Conservation (phyloP, 2,888 invertebrate species). For the Eucera pruinosa region DNA sequence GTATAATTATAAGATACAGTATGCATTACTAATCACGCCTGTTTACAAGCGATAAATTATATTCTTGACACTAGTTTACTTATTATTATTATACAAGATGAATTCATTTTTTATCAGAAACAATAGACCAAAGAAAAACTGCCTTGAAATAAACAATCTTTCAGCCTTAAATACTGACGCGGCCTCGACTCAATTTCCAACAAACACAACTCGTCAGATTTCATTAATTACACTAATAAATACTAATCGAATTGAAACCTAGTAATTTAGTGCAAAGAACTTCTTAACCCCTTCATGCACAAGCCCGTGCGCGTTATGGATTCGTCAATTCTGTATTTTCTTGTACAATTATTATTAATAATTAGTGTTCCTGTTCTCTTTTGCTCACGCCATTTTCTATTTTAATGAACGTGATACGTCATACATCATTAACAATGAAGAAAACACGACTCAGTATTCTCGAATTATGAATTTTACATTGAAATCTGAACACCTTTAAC, state of each 20-base stretch:
- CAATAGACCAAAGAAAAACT: constrained; percentile 15
- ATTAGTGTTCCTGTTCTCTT: too few species aligned
- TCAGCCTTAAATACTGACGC: constrained; percentile 12
- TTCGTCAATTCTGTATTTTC: too few species aligned
- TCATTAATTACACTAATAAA: constrained; percentile 9
- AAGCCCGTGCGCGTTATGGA: too few species aligned
- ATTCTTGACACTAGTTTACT: neutral
- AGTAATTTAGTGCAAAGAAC: constrained; percentile 7
- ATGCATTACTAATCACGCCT: neutral
- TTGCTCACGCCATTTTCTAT: too few species aligned
- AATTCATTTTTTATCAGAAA: constrained; percentile 7
- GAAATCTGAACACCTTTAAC: too few species aligned
- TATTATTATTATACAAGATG: neutral
- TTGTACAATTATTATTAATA: too few species aligned
- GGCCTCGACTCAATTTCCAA: constrained; percentile 35
- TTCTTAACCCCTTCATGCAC: too few species aligned
- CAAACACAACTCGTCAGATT: neutral
- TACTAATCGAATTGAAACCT: constrained; percentile 8
- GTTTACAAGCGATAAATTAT: neutral
- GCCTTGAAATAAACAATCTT: constrained; percentile 8
- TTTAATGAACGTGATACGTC: too few species aligned
- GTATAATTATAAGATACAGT: neutral
- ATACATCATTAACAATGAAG: too few species aligned
- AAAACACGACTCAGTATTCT: too few species aligned
- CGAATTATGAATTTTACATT: too few species aligned